Base-by-base conservation (phyloP, 2,888 invertebrate genomes). In the Noctua pronuba region DNA sequence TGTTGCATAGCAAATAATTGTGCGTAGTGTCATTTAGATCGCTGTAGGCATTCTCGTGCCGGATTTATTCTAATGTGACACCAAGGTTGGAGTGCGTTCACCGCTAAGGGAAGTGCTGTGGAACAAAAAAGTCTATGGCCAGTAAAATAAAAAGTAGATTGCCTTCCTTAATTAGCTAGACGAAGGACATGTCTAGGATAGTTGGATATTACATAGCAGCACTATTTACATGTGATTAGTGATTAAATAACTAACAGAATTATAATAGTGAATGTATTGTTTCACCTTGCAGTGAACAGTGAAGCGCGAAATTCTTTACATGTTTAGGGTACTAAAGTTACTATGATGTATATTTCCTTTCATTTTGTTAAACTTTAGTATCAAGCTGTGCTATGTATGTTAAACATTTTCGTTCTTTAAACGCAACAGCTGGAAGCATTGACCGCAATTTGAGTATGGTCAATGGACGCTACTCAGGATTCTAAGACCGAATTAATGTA, bases 41-140 rank as follows among this genome's bases (percentile, higher is more conserved):
- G 46, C 75, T 65, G 41, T 41, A 62, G 75, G 16, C 24, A 62
- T 74, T 64, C 67, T 75, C 49, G 67, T 79, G 80, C 83, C 75
- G 80, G 80, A 80, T 81, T 77, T 80, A 77, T 85, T 84, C 77
- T 68, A 83, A 87, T 88, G 80, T 77, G 55, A 58, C 72, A 85
- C 60, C 90, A 91, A 91, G 91, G 92, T 82, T 86, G 77, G 24
- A 83, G 84, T 82, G 89, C 90, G 84, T 89, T 91, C 90, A 90
- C 89, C 79, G 66, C 82, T 75, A 80, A 80, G 83, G 87, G 86
- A 88, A 88, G 86, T 88, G 44, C 73, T 71, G 52, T 64, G 52
- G 44, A 65, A 75, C 75, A 87, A 83, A 86, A 78, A 84, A 80
- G 58, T 52, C 21, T 64, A 44, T 67, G 60, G 44, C 28, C 46